Percentiles rank a stretch among this genome's conserved stretches.
Conservation (phyloP, 2,888 invertebrate genomes). For the Nomada fucata region DNA sequence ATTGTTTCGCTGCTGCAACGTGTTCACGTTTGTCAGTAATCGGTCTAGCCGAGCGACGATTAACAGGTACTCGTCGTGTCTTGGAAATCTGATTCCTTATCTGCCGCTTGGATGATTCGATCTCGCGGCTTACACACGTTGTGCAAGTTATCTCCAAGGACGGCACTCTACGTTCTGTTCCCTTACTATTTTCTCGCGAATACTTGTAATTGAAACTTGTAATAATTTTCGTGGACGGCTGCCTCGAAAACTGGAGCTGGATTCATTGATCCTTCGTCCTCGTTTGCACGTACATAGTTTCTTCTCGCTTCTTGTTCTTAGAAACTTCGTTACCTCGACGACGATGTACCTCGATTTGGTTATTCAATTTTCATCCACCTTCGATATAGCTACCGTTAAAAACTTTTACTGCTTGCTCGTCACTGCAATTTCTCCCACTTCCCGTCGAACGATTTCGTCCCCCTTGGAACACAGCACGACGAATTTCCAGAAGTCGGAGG, state of each 20-base stretch:
- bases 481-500: neutral
- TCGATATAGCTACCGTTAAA: neutral
- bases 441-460: no score
- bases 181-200: neutral
- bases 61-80: neutral
- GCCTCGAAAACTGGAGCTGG: neutral
- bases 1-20: neutral
- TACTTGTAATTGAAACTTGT: neutral
- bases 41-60: neutral
- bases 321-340: no score
- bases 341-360: no score
- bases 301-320: neutral
- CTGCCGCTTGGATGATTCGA: neutral
- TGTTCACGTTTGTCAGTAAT: neutral
- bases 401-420: neutral
- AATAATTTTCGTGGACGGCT: neutral
- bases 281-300: neutral
- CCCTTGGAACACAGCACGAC: no score
- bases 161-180: neutral
- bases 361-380: no score
- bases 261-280: neutral
- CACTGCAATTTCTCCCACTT: no score
- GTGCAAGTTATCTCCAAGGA: conserved; percentile 32
- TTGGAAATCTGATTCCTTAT: conserved; percentile 22
- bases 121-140: neutral